Evolutionary conservation across 2,888 invertebrate genomes (phyloP), one percentile per base, ranked within the genome.

Genomic region (Urechis unicinctus): DNA sequence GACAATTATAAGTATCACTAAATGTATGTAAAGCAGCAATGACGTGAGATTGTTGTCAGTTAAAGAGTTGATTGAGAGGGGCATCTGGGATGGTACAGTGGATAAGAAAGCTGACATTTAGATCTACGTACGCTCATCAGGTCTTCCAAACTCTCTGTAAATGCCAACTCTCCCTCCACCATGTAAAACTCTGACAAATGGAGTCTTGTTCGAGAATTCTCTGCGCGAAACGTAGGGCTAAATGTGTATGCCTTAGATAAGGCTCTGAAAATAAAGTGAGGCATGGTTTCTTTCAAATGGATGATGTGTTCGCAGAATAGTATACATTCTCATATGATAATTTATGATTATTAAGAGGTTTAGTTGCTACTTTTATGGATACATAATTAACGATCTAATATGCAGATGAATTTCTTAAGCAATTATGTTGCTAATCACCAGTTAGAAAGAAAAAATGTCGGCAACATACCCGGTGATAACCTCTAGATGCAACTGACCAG

Each of bases 141-240:
- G 21, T 81, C 79, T 36, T 86, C 81, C 5, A 71, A 41, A 1
- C 26, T 29, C 3, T 69, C 54, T 50, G 87, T 79, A 78, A 92
- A 91, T 24, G 91, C 89, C 58, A 88, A 69, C 79, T 97, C 97
- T 1, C 88, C 89, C 81, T 98, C 98, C 26, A 96, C 75, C 98
- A 98, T 98, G 69, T 91, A 91, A 82, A 99, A 99, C 78, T 99
- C 98, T 1, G 92, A 85, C 69, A 98, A 83, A 83, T 98, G 97
- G 57, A 91, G 81, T 28, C 91, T 82, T 70, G 85, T 86, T 0
- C 60, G 50, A 24, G 89, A 88, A 78, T 92, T 92, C 78, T 99
- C 98, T 0, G 97, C 95, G 64, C 95, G 82, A 78, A 98, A 98
- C 3, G 90, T 90, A 13, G 96, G 94, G 0, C 91, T 89, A 66